phyloP scores from a whole-genome alignment of 2,888 invertebrate genomes.

The Pseudeuparius sepicola region DNA sequence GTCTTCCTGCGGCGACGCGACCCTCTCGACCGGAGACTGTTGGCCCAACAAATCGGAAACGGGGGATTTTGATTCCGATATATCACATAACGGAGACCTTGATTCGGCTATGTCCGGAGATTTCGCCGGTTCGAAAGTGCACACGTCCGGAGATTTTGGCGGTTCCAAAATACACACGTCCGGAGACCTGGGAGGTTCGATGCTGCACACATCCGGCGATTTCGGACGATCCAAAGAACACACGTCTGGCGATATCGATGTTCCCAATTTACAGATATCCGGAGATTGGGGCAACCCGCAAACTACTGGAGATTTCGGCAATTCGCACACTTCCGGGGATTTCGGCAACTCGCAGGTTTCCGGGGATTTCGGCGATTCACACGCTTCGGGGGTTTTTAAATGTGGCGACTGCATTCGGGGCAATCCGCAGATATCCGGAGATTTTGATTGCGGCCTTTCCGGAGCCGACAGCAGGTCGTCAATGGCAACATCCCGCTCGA shows the following conservation, averaged over 20 bases:
- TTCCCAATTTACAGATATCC: no score
- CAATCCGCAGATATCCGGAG: conserved; percentile 15
- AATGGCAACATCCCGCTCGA: no score
- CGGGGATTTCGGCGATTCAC: conserved; percentile 6
- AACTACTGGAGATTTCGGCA: neutral
- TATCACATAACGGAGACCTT: no score
- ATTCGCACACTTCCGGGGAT: neutral
- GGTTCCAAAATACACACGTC: neutral
- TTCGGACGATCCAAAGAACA: conserved; percentile 1
- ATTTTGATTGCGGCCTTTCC: conserved; percentile 18
- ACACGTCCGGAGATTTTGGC: conserved; percentile 1
- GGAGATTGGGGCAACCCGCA: no score
- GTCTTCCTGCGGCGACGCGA: conserved; percentile 31
- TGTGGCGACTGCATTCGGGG: conserved; percentile 2
- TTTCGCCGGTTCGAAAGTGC: conserved; percentile 5
- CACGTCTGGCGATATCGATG: no score
- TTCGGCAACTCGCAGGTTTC: conserved; percentile 1
- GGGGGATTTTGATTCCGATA: conserved; percentile 9
- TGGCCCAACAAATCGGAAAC: conserved; percentile 3
- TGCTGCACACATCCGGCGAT: conserved; percentile 2
- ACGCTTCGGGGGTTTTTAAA: conserved; percentile 4
- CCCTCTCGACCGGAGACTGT: no score
- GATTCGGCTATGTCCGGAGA: conserved; percentile 8
- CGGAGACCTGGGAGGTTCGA: no score
- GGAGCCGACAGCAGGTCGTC: conserved; percentile 9